These are phyloP conservation scores for Cyprinodon tularosa DNA, from an alignment of 2,113 vertebrate species.

Conservation along the genomic window DNA sequence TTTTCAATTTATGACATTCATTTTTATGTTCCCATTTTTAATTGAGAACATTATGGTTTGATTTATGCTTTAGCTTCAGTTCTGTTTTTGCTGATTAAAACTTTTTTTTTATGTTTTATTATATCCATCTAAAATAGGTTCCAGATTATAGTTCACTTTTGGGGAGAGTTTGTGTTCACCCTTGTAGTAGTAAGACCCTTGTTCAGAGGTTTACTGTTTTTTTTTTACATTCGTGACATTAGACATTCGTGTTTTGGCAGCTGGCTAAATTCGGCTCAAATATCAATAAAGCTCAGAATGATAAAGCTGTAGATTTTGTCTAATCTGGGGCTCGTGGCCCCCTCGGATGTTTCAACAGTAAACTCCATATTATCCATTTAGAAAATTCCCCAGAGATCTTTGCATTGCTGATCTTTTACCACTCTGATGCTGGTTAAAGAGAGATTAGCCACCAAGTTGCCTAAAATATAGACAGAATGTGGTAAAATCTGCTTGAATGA, in stretches of 20 bases:
- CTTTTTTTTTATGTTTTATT: neutral
- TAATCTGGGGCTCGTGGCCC: slow-evolving; percentile 25
- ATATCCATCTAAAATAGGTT: neutral
- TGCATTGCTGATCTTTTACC: neutral
- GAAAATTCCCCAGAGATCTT: slow-evolving; percentile 26
- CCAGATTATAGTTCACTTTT: neutral
- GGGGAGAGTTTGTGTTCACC: neutral
- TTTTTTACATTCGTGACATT: no score
- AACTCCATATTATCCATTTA: slow-evolving; percentile 24
- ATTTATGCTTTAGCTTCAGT: no score
- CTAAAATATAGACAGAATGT: neutral
- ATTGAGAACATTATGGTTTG: no score
- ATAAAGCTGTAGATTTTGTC: neutral
- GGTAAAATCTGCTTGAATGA: neutral
- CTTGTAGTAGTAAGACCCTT: neutral
- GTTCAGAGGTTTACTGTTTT: neutral
- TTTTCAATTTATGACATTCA: no score
- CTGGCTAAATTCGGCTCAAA: neutral
- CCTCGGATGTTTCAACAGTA: slow-evolving; percentile 13
- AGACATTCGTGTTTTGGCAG: neutral
- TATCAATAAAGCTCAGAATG: neutral
- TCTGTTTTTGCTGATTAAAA: no score
- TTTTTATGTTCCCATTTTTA: no score
- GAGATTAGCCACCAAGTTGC: slow-evolving; percentile 33
- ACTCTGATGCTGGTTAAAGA: slow-evolving; percentile 6